phyloP scores from a whole-genome alignment of 2,888 invertebrate species.

The Plutella xylostella region DNA sequence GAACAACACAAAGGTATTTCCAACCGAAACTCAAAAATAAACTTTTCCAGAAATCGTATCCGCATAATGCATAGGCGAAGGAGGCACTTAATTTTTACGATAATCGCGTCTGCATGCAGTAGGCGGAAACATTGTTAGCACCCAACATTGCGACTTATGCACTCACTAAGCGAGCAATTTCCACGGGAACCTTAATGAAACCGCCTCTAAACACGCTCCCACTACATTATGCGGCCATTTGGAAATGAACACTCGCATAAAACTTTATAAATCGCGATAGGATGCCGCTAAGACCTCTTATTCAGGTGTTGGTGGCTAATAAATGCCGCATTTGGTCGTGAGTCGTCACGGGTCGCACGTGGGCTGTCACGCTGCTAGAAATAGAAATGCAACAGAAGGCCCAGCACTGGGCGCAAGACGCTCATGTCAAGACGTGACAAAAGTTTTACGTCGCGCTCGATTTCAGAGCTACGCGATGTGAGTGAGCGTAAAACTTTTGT shows the following conservation, averaged over 20 bases:
- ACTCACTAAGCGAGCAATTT: slow-evolving; percentile 28
- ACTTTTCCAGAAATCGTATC: slow-evolving; percentile 1
- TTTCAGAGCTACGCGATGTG: too few species aligned
- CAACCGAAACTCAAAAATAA: neutral
- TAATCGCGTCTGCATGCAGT: slow-evolving; percentile 42
- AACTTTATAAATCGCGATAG: slow-evolving; percentile 2
- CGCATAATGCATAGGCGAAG: slow-evolving; percentile 28
- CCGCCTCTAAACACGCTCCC: slow-evolving; percentile 29
- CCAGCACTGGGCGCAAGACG: too few species aligned
- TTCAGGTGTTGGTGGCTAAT: neutral
- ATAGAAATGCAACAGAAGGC: too few species aligned
- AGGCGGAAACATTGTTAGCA: slow-evolving; percentile 30
- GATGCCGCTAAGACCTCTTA: slow-evolving; percentile 4
- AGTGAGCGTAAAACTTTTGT: too few species aligned
- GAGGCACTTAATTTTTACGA: slow-evolving; percentile 47
- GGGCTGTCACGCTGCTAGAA: too few species aligned
- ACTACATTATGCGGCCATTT: slow-evolving; percentile 15
- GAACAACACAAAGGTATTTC: too few species aligned
- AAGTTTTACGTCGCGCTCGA: too few species aligned
- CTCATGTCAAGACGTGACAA: too few species aligned
- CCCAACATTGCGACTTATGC: slow-evolving; percentile 23
- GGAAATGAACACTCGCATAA: slow-evolving; percentile 3
- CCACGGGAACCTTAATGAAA: slow-evolving; percentile 31
- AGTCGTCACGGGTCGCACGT: slow-evolving; percentile 1
- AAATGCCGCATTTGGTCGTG: neutral